Percentiles rank a stretch among this genome's conserved stretches.
phyloP scores from a whole-genome alignment of 2,888 invertebrate species.

The Thalpophila matura region DNA sequence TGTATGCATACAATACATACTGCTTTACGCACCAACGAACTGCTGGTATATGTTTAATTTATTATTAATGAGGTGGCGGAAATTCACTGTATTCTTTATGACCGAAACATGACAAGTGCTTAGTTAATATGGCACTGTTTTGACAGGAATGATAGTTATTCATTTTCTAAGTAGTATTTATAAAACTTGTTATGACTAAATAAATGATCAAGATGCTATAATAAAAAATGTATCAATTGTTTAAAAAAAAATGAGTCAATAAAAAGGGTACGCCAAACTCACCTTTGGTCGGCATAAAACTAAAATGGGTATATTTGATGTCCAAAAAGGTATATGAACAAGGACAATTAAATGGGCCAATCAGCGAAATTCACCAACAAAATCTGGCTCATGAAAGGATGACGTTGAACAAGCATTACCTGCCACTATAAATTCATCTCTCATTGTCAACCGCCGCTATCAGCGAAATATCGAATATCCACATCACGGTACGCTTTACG shows the following conservation, averaged over 20 bases:
- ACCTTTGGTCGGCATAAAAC: conserved; percentile 17
- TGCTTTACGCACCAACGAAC: conserved; percentile 69
- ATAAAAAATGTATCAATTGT: conserved; percentile 41
- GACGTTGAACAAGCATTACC: conserved; percentile 63
- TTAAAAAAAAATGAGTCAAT: conserved; percentile 18
- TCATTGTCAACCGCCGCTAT: conserved; percentile 75
- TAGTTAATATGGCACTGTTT: neutral
- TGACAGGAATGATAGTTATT: neutral
- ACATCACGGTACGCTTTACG: conserved; percentile 73
- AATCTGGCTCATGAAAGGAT: conserved; percentile 48
- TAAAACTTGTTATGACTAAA: conserved; percentile 40
- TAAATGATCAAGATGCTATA: conserved; percentile 38
- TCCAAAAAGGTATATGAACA: conserved; percentile 18
- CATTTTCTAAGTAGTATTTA: conserved; percentile 6
- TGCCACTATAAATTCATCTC: conserved; percentile 75
- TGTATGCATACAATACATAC: conserved; percentile 67
- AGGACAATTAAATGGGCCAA: conserved; percentile 39
- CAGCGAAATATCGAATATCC: conserved; percentile 78
- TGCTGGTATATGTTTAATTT: conserved; percentile 66
- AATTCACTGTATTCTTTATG: conserved; percentile 38
- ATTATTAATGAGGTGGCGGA: conserved; percentile 62
- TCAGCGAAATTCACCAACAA: conserved; percentile 45
- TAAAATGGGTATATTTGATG: conserved; percentile 19
- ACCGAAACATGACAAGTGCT: conserved; percentile 5
- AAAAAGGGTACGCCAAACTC: conserved; percentile 37